Evolutionary conservation across 2,113 vertebrate species (phyloP).

Genomic region (Saguinus midas): DNA sequence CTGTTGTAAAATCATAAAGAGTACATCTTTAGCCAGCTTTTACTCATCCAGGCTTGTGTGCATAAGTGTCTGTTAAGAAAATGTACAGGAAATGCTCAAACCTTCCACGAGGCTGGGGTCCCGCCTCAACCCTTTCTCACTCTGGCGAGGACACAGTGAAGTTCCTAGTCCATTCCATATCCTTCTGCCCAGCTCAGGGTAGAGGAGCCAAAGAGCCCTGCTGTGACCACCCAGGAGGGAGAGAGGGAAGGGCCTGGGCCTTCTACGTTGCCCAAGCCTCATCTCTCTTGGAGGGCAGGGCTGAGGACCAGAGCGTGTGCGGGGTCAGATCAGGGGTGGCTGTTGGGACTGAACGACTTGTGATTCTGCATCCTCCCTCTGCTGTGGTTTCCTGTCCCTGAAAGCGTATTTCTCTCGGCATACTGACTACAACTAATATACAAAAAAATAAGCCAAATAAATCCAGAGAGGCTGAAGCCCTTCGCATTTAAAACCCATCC

Average conservation of each 20-base stretch:
- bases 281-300: background rate
- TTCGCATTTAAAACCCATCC: background rate
- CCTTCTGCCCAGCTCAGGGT: background rate
- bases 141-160: fast-evolving
- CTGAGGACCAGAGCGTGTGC: fast-evolving
- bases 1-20: background rate
- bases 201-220: background rate
- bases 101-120: background rate
- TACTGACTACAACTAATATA: background rate
- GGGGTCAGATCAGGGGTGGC: background rate
- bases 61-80: background rate
- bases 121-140: fast-evolving
- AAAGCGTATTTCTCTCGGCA: background rate
- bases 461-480: background rate
- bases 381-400: background rate
- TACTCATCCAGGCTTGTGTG: fast-evolving
- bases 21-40: fast-evolving
- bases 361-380: background rate
- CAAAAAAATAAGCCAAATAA: background rate
- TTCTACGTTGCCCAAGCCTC: background rate
- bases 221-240: background rate
- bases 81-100: background rate
- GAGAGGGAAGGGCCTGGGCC: background rate
- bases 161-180: fast-evolving
- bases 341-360: background rate